Base-by-base conservation (phyloP, 2,888 invertebrate genomes). In the Watsonalla cultraria region DNA sequence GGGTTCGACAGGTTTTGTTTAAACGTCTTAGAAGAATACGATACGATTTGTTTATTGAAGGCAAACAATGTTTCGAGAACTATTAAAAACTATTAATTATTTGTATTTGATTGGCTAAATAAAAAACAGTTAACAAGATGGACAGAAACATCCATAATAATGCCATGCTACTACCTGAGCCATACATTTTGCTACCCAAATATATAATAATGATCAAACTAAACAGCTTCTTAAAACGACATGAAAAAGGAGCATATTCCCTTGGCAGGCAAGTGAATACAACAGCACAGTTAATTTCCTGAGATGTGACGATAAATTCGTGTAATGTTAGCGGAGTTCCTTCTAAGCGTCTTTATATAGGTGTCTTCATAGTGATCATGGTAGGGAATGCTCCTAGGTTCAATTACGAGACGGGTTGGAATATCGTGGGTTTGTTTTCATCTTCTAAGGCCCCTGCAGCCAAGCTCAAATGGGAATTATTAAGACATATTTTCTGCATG, bases 231-330 rank as follows among this genome's bases (percentile, higher is more conserved):
- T 49, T 49, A 49, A 0, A 14, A 5, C 14, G 11, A 35, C 34
- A 5, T n/a, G 2, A 37, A 49, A 37, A 14, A 49, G 11, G 49
- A 9, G 14, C 14, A 7, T 8, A 14, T 39, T 15, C n/a, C 11
- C 37, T 49, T 39, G 9, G 9, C 14, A 37, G 34, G n/a, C 15
- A 14, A 49, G 39, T 14, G 37, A 48, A 37, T 49, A 35, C n/a
- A n/a, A 14, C 48, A 14, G 14, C 37, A 33, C 37, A 49, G 49
- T 49, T 49, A 49, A 49, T 49, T 37, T 15, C 49, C 37, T 49
- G 49, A 37, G 35, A 49, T 49, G 13, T 15, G 11, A n/a, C 9
- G 48, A 35, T 48, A 35, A 48, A 49, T 49, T 49, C 49, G 13
- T 37, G 33, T 49, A 14, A 49, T 37, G 49, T 37, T 33, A 8